Base-by-base conservation (phyloP, 1,140 invertebrate species). In the Hetaerina americana region DNA sequence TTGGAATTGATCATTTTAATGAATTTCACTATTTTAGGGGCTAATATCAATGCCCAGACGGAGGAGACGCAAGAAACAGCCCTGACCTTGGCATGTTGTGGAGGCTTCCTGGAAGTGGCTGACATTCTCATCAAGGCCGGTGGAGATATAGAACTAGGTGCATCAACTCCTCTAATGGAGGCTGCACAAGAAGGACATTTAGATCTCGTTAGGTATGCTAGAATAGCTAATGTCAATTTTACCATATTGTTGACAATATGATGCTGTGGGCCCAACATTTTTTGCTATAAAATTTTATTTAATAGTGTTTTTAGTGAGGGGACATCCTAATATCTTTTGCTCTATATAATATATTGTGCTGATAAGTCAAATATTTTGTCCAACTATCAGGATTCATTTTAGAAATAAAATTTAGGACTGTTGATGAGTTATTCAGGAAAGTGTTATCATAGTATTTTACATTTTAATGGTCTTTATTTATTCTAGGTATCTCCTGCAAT, bases 1-100 rank as follows among this genome's bases (percentile, higher is more conserved):
- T n/a, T n/a, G n/a, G 15, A 70, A 22, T 27, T 27, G n/a, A n/a
- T n/a, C n/a, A n/a, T n/a, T n/a, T n/a, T n/a, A n/a, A 66, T 71
- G 25, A 66, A 26, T 25, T 31, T 31, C 8, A 67, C 70, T 69
- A 22, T 75, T 76, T 29, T 69, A 90, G 91, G 94, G 75, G 97
- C 97, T 26, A 92, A 96, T 77, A 97, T 99, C 75, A 99, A 99
- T 84, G 94, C 95, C 57, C 95, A 97, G 81, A 99, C 96, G 5
- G 97, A 99, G 81, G 95, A 98, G 81, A 98, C 96, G 0, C 95
- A 98, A 80, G 97, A 99, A 83, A 99, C 97, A 1, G 96, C 97
- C 0, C 83, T 99, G 22, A 98, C 96, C 0, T 83, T 99, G 71
- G 96, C 97, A 0, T 98, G 96, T 81, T 98, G 96, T 83, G 96